phyloP scores from a whole-genome alignment of 1,140 invertebrate species.

The Coboldia fuscipes region DNA sequence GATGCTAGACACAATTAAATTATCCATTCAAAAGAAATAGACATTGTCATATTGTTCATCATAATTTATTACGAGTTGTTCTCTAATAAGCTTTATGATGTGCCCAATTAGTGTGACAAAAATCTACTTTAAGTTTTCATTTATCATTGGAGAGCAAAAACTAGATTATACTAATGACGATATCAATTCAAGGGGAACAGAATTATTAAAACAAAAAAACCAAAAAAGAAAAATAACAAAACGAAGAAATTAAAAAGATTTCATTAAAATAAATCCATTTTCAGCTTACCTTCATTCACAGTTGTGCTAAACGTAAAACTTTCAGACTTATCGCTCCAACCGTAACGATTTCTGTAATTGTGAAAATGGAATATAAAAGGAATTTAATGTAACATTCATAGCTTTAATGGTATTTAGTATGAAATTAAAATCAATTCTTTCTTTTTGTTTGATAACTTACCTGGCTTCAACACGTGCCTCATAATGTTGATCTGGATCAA shows the following conservation, averaged over 20 bases:
- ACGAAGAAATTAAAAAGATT: conserved; percentile 8
- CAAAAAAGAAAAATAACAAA: conserved; percentile 3
- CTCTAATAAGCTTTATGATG: too few relatives aligned
- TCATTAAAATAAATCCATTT: conserved; percentile 16
- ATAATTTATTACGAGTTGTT: too few relatives aligned
- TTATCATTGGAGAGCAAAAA: too few relatives aligned
- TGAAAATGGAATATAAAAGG: neutral
- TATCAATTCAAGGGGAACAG: too few relatives aligned
- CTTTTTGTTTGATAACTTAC: conserved; percentile 11
- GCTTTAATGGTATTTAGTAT: neutral
- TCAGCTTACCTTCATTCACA: conserved; percentile 23
- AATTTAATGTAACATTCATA: neutral
- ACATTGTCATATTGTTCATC: too few relatives aligned
- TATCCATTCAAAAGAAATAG: too few relatives aligned
- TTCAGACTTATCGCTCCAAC: conserved; percentile 33
- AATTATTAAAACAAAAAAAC: too few relatives aligned
- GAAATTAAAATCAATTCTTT: too few relatives aligned
- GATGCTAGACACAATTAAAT: too few relatives aligned
- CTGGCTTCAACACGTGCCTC: conserved; percentile 37
- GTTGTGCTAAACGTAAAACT: conserved; percentile 29
- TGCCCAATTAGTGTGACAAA: too few relatives aligned
- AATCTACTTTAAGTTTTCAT: too few relatives aligned
- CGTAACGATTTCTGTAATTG: conserved; percentile 28
- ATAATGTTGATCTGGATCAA: conserved; percentile 32
- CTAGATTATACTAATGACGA: too few relatives aligned